Percentiles rank a stretch among this genome's conserved stretches.
phyloP scores from a whole-genome alignment of 2,797 vertebrate genomes.

The Hippocampus kuda region DNA sequence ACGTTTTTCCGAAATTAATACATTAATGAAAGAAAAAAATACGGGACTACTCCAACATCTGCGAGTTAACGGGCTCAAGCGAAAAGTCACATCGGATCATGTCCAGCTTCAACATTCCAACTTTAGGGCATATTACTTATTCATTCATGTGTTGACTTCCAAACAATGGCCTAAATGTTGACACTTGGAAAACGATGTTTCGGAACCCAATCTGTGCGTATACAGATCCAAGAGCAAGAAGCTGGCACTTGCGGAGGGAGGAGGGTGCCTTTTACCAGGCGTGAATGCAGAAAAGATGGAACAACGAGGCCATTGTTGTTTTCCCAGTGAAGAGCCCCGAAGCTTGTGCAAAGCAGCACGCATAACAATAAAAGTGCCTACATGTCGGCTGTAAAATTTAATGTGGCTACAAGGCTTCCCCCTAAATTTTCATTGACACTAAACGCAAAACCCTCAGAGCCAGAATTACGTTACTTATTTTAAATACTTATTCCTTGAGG shows the following conservation, averaged over 20 bases:
- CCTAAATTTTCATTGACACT: slow-evolving; percentile 29
- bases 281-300: slow-evolving; percentile 42
- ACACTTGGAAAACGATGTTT: slow-evolving; percentile 57
- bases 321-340: slow-evolving; percentile 26
- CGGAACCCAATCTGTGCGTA: slow-evolving; percentile 24
- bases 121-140: slow-evolving; percentile 62
- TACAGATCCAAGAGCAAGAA: slow-evolving; percentile 34
- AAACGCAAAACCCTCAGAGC: slow-evolving; percentile 30
- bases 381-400: slow-evolving; percentile 40
- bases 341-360: slow-evolving; percentile 35
- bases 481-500: slow-evolving; percentile 23
- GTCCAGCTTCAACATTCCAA: slow-evolving; percentile 54
- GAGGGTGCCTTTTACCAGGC: slow-evolving; percentile 39
- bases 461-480: slow-evolving; percentile 33
- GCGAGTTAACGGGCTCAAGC: slow-evolving; percentile 44
- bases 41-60: slow-evolving; percentile 42
- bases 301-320: slow-evolving; percentile 52
- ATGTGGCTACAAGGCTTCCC: slow-evolving; percentile 44
- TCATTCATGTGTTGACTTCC: slow-evolving; percentile 62
- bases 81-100: slow-evolving; percentile 54
- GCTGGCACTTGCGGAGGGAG: slow-evolving; percentile 24
- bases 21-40: slow-evolving; percentile 17
- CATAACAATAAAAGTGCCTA: slow-evolving; percentile 42
- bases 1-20: not conserved
- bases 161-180: slow-evolving; percentile 59